Conservation (phyloP, 2,797 vertebrate species). For the Acanthurus lineatus region DNA sequence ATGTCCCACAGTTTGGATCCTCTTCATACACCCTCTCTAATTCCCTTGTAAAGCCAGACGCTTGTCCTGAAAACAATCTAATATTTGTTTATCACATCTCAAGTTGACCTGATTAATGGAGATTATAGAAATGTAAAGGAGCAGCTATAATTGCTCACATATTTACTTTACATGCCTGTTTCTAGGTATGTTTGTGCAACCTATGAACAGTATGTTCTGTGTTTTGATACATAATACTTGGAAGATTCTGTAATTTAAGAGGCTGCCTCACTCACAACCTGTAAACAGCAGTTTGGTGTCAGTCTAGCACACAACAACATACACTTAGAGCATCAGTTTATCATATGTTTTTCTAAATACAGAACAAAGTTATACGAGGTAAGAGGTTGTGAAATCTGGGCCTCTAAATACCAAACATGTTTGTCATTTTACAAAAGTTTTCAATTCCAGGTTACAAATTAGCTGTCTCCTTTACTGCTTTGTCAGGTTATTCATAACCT, state of each 20-base stretch:
- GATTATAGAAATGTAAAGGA: not conserved
- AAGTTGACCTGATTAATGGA: constrained; percentile 1
- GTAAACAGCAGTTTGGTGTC: constrained; percentile 52
- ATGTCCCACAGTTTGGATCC: constrained; percentile 50
- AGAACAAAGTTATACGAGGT: not conserved
- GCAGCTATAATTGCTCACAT: not conserved
- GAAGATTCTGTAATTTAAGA: constrained; percentile 38
- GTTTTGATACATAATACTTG: constrained; percentile 45
- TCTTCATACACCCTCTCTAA: constrained; percentile 37
- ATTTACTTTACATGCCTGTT: constrained; percentile 1
- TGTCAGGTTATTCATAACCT: not conserved
- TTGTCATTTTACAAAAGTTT: constrained; percentile 13
- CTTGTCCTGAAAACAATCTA: constrained; percentile 5
- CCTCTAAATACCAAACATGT: not conserved
- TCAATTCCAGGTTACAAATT: constrained; percentile 10
- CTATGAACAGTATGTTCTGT: not conserved
- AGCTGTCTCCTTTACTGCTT: not conserved
- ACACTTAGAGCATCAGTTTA: not conserved
- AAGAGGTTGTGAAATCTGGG: not conserved
- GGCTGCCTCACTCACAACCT: constrained; percentile 6
- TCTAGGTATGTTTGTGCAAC: not conserved
- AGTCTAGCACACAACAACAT: constrained; percentile 24
- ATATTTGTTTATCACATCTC: constrained; percentile 25
- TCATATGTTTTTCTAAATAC: constrained; percentile 7
- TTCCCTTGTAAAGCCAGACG: constrained; percentile 41